Base-by-base conservation (phyloP, 2,888 invertebrate genomes). In the Sepiola atlantica region DNA sequence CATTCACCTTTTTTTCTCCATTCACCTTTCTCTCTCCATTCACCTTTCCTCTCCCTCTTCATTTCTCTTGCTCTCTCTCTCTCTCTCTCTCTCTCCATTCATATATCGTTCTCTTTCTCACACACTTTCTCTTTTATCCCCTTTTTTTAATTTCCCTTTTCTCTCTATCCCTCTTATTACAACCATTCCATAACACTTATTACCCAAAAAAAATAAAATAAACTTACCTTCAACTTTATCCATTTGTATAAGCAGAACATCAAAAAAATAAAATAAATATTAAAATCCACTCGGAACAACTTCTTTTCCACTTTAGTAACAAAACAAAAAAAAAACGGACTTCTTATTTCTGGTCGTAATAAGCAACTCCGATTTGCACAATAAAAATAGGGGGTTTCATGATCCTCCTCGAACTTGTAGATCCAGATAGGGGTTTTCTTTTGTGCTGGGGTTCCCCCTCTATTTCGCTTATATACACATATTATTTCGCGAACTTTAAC, bases 211-310 rank as follows among this genome's bases (percentile, higher is more conserved):
- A n/a, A n/a, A 77, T 77, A 77, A 77, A 32, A 32, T 28, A n/a
- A 77, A 77, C 77, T 77, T n/a, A 77, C 77, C 77, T 77, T 77
- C 77, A 77, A 77, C n/a, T 77, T 77, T 77, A 77, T 77, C 77
- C 77, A 77, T 77, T 77, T 77, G 77, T n/a, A 77, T 77, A 77
- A n/a, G 0, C 77, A 77, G 77, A n/a, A n/a, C 77, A 77, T 77
- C 35, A 28, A 92, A 92, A 12, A 24, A n/a, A 35, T 18, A 92
- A n/a, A 92, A 92, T 18, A 92, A 35, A 35, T n/a, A 45, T 18
- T 45, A 28, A 77, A 77, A 77, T 77, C 77, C 77, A 77, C n/a
- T 77, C 16, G 77, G 12, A 77, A 77, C 77, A 45, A 45, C 45
- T 45, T 45, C 45, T n/a, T n/a, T 77, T 77, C 77, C 77, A 77